A percentile compares a stretch with the other conserved stretches of the same genome.
phyloP scores from a whole-genome alignment of 2,113 vertebrate genomes.

The Rhynchopsitta pachyrhyncha region DNA sequence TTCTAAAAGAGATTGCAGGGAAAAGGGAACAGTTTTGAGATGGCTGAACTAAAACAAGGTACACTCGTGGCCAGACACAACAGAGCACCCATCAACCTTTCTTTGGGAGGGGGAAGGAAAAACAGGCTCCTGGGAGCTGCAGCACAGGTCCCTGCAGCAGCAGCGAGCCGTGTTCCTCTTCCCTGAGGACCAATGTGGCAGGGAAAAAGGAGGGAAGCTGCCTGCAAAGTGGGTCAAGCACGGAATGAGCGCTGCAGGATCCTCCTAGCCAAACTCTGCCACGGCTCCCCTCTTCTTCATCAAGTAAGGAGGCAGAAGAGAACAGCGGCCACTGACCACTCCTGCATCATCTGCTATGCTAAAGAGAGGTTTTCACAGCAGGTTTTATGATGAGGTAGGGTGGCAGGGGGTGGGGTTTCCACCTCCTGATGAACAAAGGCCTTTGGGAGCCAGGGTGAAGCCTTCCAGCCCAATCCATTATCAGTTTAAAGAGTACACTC shows the following conservation, averaged over 20 bases:
- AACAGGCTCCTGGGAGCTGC: background rate
- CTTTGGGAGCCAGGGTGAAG: background rate
- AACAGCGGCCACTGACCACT: background rate
- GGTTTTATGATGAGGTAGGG: background rate
- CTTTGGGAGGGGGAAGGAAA: background rate
- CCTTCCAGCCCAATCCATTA: background rate
- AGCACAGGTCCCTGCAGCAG: background rate
- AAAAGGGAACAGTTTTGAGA: background rate
- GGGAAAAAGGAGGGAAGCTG: background rate
- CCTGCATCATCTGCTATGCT: fast-evolving
- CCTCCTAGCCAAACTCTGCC: background rate
- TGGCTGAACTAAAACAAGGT: background rate
- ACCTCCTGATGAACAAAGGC: background rate
- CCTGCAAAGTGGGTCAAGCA: background rate
- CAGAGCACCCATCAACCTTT: background rate
- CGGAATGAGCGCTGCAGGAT: background rate
- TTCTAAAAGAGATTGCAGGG: background rate
- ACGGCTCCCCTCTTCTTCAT: background rate
- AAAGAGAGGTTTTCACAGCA: background rate
- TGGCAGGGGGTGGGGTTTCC: background rate
- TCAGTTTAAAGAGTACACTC: background rate
- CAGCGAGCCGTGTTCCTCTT: background rate
- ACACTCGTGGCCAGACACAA: background rate
- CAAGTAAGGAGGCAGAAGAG: background rate
- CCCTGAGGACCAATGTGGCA: background rate